Percentiles rank a stretch among this genome's conserved stretches.
These are phyloP conservation scores for Papilio aristodemus DNA, from an alignment of 1,140 invertebrate species.

Conservation along the genomic window DNA sequence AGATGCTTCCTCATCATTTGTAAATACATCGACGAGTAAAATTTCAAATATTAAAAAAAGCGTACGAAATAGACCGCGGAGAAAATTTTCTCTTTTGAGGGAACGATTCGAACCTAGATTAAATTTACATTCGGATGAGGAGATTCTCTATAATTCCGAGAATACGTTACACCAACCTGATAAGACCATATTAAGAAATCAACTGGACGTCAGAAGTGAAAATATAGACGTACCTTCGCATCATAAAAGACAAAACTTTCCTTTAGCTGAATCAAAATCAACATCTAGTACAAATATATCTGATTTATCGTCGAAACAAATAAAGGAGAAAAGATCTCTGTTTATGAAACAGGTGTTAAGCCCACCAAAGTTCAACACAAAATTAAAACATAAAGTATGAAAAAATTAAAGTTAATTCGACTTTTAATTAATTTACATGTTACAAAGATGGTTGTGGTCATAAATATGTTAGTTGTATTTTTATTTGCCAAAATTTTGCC, in stretches of 20 bases:
- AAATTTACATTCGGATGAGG: slow-evolving; percentile 73
- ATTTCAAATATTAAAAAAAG: slow-evolving; percentile 68
- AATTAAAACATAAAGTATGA: slow-evolving; percentile 67
- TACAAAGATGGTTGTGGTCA: neutral
- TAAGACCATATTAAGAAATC: slow-evolving; percentile 58
- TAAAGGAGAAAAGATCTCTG: slow-evolving; percentile 81
- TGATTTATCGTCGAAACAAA: slow-evolving; percentile 59
- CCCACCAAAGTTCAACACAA: slow-evolving; percentile 81
- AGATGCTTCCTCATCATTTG: slow-evolving; percentile 53
- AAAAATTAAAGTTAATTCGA: slow-evolving; percentile 13
- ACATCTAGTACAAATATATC: slow-evolving; percentile 46
- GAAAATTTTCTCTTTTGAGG: slow-evolving; percentile 83
- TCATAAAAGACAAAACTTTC: slow-evolving; percentile 47
- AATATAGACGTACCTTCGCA: slow-evolving; percentile 42
- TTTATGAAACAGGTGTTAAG: slow-evolving; percentile 83
- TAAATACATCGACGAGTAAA: slow-evolving; percentile 55
- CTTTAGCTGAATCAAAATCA: slow-evolving; percentile 51
- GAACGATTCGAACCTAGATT: slow-evolving; percentile 82
- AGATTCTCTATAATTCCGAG: slow-evolving; percentile 70
- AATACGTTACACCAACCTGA: slow-evolving; percentile 50
- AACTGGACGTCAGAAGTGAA: slow-evolving; percentile 54
- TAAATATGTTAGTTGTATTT: slow-evolving; percentile 3
- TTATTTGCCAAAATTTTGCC: slow-evolving; percentile 33
- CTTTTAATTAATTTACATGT: neutral
- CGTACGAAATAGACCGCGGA: slow-evolving; percentile 74